These are phyloP conservation scores for Intellagama lesueurii DNA, from an alignment of 2,797 vertebrate species.

Conservation along the genomic window DNA sequence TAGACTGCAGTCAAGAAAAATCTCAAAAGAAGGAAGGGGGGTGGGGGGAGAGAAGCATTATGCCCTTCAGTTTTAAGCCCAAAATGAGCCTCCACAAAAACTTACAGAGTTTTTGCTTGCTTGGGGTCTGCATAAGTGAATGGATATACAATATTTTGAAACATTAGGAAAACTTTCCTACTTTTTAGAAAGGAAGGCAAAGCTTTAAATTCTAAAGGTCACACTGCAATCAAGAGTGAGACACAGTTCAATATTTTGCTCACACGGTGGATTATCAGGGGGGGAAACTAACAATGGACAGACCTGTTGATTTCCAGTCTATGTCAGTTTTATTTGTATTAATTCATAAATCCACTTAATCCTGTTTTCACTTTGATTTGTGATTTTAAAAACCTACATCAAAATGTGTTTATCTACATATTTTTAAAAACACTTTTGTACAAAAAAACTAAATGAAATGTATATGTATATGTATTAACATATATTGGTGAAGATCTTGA, in stretches of 20 bases:
- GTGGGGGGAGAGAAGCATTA: too few species aligned
- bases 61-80: background rate
- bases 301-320: background rate
- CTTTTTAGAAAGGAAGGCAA: too few species aligned
- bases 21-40: background rate
- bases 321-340: background rate
- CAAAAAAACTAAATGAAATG: too few species aligned
- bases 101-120: background rate
- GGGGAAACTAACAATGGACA: background rate
- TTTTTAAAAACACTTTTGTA: too few species aligned
- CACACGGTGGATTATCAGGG: too few species aligned
- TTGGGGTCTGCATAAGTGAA: background rate
- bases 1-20: background rate
- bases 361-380: background rate
- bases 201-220: too few species aligned
- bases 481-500: background rate
- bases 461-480: background rate
- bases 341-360: background rate
- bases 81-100: background rate
- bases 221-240: background rate
- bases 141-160: background rate
- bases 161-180: background rate
- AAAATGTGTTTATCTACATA: too few species aligned
- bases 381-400: background rate
- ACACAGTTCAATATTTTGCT: background rate